Conservation (phyloP, 2,797 vertebrate genomes). For the Mionectes olivaceus region DNA sequence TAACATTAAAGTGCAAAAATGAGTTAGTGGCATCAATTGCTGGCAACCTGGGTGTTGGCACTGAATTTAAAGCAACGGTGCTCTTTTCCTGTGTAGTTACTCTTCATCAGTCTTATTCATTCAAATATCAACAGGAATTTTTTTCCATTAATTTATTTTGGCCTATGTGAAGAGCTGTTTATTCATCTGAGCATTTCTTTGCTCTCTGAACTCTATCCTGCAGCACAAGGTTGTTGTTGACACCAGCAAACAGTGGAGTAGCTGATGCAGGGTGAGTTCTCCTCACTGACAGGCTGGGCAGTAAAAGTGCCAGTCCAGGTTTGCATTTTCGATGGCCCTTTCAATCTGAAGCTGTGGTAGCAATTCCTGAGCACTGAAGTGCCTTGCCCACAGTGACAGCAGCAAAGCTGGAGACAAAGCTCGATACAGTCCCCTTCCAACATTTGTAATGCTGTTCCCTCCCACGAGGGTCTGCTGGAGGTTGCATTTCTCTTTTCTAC, state of each 20-base stretch:
- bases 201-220: not conserved
- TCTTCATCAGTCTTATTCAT: not conserved
- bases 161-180: not conserved
- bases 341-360: not conserved
- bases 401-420: not conserved
- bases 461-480: not conserved
- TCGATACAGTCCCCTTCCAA: not conserved
- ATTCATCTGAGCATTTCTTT: not conserved
- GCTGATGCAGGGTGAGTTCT: not conserved
- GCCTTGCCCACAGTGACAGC: not conserved
- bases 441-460: not conserved
- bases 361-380: not conserved
- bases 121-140: not conserved
- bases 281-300: not conserved
- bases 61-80: constrained; percentile 49
- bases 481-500: constrained; percentile 12
- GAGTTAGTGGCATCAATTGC: constrained; percentile 80
- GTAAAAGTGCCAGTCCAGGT: not conserved
- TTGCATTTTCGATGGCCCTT: not conserved
- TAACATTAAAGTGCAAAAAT: constrained; percentile 89
- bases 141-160: constrained; percentile 7
- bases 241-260: not conserved
- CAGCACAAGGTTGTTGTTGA: not conserved
- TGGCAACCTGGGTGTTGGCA: constrained; percentile 63
- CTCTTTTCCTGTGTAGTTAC: not conserved